Percentiles rank a stretch among this genome's conserved stretches.
Conservation (phyloP, 2,113 vertebrate species). For the Eudorcas thomsonii region DNA sequence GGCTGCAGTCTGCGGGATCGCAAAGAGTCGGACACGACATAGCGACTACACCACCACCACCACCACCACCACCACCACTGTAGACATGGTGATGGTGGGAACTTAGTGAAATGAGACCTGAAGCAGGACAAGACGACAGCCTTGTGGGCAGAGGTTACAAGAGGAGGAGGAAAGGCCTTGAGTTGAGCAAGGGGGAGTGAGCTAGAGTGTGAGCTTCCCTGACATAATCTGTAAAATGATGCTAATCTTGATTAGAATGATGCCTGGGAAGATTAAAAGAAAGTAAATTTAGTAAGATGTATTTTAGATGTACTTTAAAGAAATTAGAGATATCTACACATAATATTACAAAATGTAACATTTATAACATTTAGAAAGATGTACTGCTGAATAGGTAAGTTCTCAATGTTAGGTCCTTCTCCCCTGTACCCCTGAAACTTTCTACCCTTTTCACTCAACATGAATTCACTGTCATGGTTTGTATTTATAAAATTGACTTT, state of each 20-base stretch:
- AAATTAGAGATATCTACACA: neutral
- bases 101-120: neutral
- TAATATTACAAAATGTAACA: neutral
- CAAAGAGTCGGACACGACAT: neutral
- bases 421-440: neutral
- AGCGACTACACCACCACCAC: neutral
- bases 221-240: neutral
- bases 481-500: neutral
- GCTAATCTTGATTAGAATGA: neutral
- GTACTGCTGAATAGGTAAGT: neutral
- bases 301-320: neutral
- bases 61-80: neutral
- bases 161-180: neutral
- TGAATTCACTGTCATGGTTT: conserved; percentile 21
- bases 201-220: neutral
- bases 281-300: neutral
- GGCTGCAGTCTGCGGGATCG: neutral
- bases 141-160: neutral
- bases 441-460: neutral
- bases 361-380: neutral
- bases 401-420: neutral
- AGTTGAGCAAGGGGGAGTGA: neutral
- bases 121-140: neutral
- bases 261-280: neutral
- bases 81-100: neutral